Conservation (phyloP, 2,113 vertebrate genomes). For the Vulpes vulpes region DNA sequence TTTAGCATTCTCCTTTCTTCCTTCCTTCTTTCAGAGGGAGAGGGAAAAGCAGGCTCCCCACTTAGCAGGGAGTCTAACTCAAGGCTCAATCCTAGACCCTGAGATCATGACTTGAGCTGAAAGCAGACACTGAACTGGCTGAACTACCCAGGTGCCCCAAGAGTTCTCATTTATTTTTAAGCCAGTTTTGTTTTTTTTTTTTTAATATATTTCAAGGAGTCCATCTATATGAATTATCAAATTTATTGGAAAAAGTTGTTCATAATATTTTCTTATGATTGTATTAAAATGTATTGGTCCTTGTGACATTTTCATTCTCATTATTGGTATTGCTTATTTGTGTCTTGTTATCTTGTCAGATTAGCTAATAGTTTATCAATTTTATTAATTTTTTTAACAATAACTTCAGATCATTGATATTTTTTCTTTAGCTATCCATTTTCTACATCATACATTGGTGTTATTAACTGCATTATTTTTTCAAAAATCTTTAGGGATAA, state of each 20-base stretch:
- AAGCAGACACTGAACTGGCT: too few relatives aligned
- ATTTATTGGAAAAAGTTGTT: neutral
- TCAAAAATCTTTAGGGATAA: neutral
- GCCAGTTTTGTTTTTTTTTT: neutral
- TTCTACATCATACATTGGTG: neutral
- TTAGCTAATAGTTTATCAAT: neutral
- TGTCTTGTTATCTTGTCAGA: neutral
- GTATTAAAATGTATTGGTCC: neutral
- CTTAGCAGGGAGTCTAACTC: too few relatives aligned
- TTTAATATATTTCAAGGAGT: neutral
- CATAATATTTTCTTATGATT: neutral
- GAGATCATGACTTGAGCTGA: too few relatives aligned
- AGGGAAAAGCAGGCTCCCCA: too few relatives aligned
- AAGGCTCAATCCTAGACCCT: too few relatives aligned
- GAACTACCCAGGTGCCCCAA: too few relatives aligned
- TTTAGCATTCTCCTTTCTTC: neutral
- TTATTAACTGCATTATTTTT: neutral
- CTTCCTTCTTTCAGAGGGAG: too few relatives aligned
- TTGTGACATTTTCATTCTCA: neutral
- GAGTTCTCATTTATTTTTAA: neutral
- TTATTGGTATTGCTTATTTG: neutral
- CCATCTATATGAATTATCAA: neutral
- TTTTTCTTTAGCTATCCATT: neutral
- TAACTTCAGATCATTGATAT: neutral
- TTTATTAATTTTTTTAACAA: neutral